A percentile compares a stretch with the other conserved stretches of the same genome.
Conservation (phyloP, 2,113 vertebrate genomes). For the Chionomys nivalis region DNA sequence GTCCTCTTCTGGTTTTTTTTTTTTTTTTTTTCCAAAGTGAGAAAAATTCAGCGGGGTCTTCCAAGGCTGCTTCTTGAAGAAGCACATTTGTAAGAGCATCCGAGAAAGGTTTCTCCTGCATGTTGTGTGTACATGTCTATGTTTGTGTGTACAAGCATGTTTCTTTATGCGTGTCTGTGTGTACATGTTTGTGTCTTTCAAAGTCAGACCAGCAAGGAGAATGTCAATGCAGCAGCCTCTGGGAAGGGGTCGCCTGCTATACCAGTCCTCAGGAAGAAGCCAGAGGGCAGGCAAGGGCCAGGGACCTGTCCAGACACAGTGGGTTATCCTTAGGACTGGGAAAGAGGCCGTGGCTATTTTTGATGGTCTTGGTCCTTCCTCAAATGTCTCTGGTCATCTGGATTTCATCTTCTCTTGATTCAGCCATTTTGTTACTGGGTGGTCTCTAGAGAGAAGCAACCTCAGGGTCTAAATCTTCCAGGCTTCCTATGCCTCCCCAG, state of each 20-base stretch:
- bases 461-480: neutral
- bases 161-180: neutral
- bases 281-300: neutral
- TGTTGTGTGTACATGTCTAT: neutral
- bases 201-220: neutral
- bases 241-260: neutral
- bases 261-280: too few relatives aligned
- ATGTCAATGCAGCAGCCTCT: neutral
- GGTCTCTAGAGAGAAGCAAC: neutral
- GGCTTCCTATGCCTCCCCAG: neutral
- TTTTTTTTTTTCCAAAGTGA: neutral
- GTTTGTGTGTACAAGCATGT: neutral
- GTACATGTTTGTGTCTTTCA: neutral
- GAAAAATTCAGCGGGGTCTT: neutral
- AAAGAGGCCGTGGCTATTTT: neutral
- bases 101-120: neutral
- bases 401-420: neutral
- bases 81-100: neutral
- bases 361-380: neutral
- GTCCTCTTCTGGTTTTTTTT: neutral
- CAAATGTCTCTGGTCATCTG: neutral
- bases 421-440: neutral
- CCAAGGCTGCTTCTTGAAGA: neutral
- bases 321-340: neutral
- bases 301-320: neutral